phyloP scores from a whole-genome alignment of 2,797 vertebrate genomes.

The Enteromius afrohamiltoni region DNA sequence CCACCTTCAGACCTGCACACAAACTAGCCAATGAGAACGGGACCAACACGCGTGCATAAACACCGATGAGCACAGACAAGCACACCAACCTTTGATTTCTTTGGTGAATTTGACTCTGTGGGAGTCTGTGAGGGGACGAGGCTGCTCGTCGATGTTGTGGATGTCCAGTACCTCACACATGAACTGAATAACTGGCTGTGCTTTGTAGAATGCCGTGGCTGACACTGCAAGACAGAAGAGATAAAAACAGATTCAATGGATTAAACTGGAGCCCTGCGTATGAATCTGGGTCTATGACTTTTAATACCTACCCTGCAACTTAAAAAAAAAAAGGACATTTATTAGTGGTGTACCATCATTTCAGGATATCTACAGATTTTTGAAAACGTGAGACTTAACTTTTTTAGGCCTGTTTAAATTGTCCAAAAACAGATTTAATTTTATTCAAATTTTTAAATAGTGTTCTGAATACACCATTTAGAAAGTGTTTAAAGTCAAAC shows the following conservation, averaged over 20 bases:
- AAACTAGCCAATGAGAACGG: slow-evolving; percentile 32
- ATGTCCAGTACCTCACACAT: slow-evolving; percentile 99
- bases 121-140: slow-evolving; percentile 97
- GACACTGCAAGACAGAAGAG: slow-evolving; percentile 81
- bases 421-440: too few species aligned
- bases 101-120: slow-evolving; percentile 99
- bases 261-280: too few species aligned
- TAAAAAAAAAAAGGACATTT: too few species aligned
- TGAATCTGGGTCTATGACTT: too few species aligned
- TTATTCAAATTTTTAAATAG: too few species aligned
- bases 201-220: slow-evolving; percentile 99
- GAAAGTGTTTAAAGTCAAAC: too few species aligned
- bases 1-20: slow-evolving; percentile 94
- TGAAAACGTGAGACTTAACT: too few species aligned
- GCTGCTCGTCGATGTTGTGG: slow-evolving; percentile 99
- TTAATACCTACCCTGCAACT: too few species aligned
- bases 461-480: too few species aligned
- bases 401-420: too few species aligned
- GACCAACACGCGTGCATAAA: background rate
- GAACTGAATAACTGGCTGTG: slow-evolving; percentile 99
- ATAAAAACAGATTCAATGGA: slow-evolving; percentile 58
- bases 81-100: slow-evolving; percentile 94
- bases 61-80: background rate
- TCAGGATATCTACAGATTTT: too few species aligned
- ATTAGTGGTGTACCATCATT: too few species aligned